Percentiles rank a stretch among this genome's conserved stretches.
Conservation (phyloP, 92 coral and sea anemone genomes). For the Parazoanthus darwini region DNA sequence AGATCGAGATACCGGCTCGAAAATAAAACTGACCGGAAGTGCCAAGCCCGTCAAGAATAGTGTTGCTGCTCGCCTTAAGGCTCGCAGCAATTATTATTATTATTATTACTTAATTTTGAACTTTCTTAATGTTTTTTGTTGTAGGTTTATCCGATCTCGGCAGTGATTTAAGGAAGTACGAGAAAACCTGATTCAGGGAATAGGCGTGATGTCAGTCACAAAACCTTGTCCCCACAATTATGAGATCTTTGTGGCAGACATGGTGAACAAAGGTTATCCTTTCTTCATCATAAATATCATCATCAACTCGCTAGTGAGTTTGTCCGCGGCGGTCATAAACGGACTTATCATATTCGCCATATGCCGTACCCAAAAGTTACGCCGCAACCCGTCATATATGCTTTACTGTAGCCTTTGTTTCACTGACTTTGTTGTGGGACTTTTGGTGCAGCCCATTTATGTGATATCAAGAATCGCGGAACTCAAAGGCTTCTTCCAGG, state of each 20-base stretch:
- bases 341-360: not conserved
- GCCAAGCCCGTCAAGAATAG: no score
- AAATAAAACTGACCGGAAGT: no score
- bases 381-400: not conserved
- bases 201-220: not conserved
- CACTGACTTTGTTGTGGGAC: not conserved
- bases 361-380: not conserved
- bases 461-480: not conserved
- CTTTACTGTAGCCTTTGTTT: not conserved
- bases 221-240: not conserved
- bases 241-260: not conserved
- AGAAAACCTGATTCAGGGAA: not conserved
- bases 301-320: not conserved
- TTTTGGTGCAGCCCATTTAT: constrained; percentile 2
- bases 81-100: no score
- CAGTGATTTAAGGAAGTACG: not conserved
- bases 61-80: no score
- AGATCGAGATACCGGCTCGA: no score
- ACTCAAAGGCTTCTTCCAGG: not conserved
- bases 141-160: not conserved
- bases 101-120: no score
- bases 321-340: not conserved
- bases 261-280: not conserved
- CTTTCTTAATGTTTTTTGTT: no score
- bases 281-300: not conserved